Evolutionary conservation across 2,113 vertebrate genomes (phyloP).

Genomic region (Neoarius graeffei): DNA sequence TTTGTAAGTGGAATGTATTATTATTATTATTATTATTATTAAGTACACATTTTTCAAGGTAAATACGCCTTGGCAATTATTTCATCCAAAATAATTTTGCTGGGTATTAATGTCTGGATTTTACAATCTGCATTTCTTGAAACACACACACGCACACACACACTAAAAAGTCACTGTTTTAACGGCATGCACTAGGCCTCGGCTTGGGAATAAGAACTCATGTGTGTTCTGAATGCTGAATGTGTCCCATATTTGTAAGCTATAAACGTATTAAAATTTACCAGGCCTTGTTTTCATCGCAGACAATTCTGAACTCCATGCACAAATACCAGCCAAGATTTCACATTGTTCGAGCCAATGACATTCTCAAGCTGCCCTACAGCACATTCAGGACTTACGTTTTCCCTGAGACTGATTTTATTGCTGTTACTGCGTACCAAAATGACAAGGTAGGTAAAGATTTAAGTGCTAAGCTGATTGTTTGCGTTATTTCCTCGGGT

Average conservation of each 20-base stretch:
- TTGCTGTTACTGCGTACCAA: constrained; percentile 98
- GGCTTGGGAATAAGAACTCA: not conserved
- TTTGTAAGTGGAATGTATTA: constrained; percentile 87
- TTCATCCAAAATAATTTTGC: too few relatives aligned
- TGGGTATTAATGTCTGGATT: not conserved
- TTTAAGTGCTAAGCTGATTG: not conserved
- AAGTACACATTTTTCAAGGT: not conserved
- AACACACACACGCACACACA: not conserved
- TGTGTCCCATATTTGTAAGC: not conserved
- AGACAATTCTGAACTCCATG: constrained; percentile 99
- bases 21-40: not conserved
- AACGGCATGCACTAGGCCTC: not conserved
- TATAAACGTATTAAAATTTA: not conserved
- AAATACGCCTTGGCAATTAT: not conserved
- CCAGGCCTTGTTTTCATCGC: constrained; percentile 56
- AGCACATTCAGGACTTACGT: constrained; percentile 98
- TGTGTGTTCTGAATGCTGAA: not conserved
- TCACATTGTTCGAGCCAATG: constrained; percentile 96
- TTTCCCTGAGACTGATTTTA: constrained; percentile 98
- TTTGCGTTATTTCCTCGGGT: not conserved
- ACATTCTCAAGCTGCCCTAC: constrained; percentile 95
- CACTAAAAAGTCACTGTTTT: not conserved
- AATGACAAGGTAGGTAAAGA: constrained; percentile 91
- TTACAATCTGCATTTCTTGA: not conserved
- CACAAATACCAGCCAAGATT: constrained; percentile 99